Evolutionary conservation across 2,888 invertebrate species (phyloP), one percentile per base, ranked within the genome.

Genomic region (Drosophila testacea): DNA sequence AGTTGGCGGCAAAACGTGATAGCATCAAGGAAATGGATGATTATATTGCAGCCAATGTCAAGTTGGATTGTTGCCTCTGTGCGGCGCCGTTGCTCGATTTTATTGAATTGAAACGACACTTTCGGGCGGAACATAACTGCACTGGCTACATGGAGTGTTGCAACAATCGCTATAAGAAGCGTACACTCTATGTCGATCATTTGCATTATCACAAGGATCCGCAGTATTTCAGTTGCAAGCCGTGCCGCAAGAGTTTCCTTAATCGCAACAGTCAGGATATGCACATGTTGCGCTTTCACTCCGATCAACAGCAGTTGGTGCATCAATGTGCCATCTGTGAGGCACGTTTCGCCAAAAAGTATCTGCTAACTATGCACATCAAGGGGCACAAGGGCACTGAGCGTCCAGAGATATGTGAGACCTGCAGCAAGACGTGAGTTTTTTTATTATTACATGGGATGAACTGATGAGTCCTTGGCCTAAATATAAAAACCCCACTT

Each of bases 111-210:
- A 89, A 89, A 64, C 79, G 79, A 0, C 89, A 89, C 72, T 89
- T 89, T 50, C 83, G 91, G 0, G 27, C 50, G 42, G 72, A 57
- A 38, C 89, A 89, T 60, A 76, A 79, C 16, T 87, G 90, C 51
- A 80, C 77, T 4, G 89, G 91, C 0, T 89, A 89, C 28, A 73
- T 90, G 38, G 70, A 78, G 39, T 89, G 89, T 48, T 89, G 89
- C 56, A 90, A 90, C 16, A 89, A 90, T 70, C 89, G 91, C 0
- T 89, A 89, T 44, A 79, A 78, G 42, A 89, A 89, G 38, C 81
- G 89, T 0, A 83, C 89, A 0, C 63, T 87, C 0, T 89, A 90
- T 30, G 89, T 90, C n/a, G 89, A 89, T n/a, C 89, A 89, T 54
- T 51, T 89, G 60, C 89, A 90, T 16, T 77, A 77, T 27, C 89